A percentile compares a stretch with the other conserved stretches of the same genome.
These are phyloP conservation scores for Camponotus vicinus DNA, from an alignment of 1,140 invertebrate species.

Conservation along the genomic window DNA sequence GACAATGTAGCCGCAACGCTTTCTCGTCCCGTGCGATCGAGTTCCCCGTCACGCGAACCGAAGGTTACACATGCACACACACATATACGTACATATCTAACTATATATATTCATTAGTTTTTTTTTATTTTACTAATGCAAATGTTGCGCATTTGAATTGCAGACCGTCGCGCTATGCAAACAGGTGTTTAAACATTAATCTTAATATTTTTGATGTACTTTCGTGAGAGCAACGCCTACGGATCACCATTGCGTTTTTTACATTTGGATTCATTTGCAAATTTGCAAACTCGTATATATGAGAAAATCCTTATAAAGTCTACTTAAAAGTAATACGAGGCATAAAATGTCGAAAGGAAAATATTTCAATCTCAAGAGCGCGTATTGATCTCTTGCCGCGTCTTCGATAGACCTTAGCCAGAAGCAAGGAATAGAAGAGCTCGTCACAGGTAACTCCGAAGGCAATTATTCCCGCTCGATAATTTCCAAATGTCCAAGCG, in stretches of 20 bases:
- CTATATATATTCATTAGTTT: not conserved
- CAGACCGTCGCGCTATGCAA: constrained; percentile 52
- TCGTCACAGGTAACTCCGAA: constrained; percentile 46
- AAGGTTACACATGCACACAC: constrained; percentile 29
- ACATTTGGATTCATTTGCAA: not conserved
- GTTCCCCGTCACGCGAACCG: not conserved
- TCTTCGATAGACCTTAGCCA: constrained; percentile 14
- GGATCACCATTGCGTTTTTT: not conserved
- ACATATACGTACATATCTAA: not conserved
- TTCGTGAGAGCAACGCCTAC: not conserved
- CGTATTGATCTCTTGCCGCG: constrained; percentile 27
- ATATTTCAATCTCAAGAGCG: constrained; percentile 31
- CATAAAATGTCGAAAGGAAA: not conserved
- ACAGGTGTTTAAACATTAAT: constrained; percentile 56
- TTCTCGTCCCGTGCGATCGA: constrained; percentile 64
- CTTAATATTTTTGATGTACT: constrained; percentile 43
- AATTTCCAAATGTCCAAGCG: not conserved
- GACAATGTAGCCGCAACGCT: constrained; percentile 63
- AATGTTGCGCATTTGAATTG: constrained; percentile 67
- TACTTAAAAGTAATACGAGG: constrained; percentile 10
- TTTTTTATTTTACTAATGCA: constrained; percentile 50
- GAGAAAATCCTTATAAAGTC: not conserved
- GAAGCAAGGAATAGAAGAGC: constrained; percentile 36
- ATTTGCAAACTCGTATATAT: not conserved
- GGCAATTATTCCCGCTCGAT: not conserved